Base-by-base conservation (phyloP, 2,888 invertebrate species). In the Lumbricus terrestris region DNA sequence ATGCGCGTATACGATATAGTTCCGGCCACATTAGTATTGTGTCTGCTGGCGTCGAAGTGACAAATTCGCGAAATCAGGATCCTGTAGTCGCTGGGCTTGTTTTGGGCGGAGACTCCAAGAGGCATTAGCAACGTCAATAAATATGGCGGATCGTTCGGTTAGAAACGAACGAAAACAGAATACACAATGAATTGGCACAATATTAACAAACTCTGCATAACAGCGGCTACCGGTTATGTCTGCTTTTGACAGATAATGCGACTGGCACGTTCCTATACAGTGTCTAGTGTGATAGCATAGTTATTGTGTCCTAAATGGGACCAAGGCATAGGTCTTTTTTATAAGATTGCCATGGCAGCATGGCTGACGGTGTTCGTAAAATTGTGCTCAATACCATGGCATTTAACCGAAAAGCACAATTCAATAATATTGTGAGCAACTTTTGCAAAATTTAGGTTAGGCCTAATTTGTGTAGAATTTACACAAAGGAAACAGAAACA, bases 51-150 rank as follows among this genome's bases (percentile, higher is more conserved):
- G n/a, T 69, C n/a, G 69, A 8, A n/a, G 69, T n/a, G n/a, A 69
- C 29, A n/a, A 5, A 69, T n/a, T n/a, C n/a, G 29, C 69, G 69
- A 11, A 69, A 69, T 69, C 69, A 69, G 4, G n/a, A n/a, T 69
- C 29, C 69, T 6, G n/a, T 8, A 69, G n/a, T 69, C 69, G 29
- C n/a, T 69, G 69, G 69, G 69, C 69, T 69, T 69, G 69, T 69
- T 69, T 8, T 8, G n/a, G 69, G n/a, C 29, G 11, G 69, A n/a
- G 69, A 69, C n/a, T 69, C n/a, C 69, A 4, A n/a, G 69, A 69
- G 69, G 69, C 69, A 69, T 69, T 69, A 69, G 69, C 69, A n/a
- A 69, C 69, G 69, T n/a, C 69, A n/a, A 69, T 69, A 69, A 69
- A 69, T 47, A 69, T 69, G 69, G 69, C 29, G 69, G 69, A 69